Base-by-base conservation (phyloP, 2,797 vertebrate genomes). In the Periophthalmus magnuspinnatus region DNA sequence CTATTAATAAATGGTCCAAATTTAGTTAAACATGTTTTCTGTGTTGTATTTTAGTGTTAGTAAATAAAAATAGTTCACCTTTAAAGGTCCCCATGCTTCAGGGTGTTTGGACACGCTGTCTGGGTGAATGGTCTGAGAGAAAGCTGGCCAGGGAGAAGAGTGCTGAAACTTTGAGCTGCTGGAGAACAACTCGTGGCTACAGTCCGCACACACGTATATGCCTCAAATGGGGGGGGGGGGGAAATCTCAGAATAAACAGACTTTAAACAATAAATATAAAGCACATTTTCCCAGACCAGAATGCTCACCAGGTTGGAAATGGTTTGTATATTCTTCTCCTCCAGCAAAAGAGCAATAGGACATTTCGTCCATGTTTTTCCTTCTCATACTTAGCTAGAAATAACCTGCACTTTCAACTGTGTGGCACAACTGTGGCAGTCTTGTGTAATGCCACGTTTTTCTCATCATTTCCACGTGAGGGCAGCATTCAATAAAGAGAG, bases 141-240 rank as follows among this genome's bases (percentile, higher is more conserved):
- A 96, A 0, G 95, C 93, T 0, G 95, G 95, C 95, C 95, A 96
- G 0, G 95, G 95, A 2, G 95, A 94, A 0, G 95, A 96, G 77
- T 96, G 95, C 17, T 93, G 79, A 0, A 92, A 96, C 84, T 96
- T 97, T 0, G 93, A 89, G 0, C 19, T 68, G 84, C 95, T 96
- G 83, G 93, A 95, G 79, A 96, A 96, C 0, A 96, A 89, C 86
- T 95, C 90, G 0, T 94, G 90, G 22, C 93, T 93, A 1, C 95
- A 96, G 65, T 89, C 90, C 65, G 91, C 83, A 1, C 95, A 97
- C 56, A 93, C 87, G 0, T 95, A 95, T 21, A 94, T 17, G 3
- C 95, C 95, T 95, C 77, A 19, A 41, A 62, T 34, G 6, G 5
- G 8, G 6, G 45, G 60, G 32, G n/a, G n/a, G n/a, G n/a, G n/a